phyloP scores from a whole-genome alignment of 2,113 vertebrate species.

The Hypanus sabinus region DNA sequence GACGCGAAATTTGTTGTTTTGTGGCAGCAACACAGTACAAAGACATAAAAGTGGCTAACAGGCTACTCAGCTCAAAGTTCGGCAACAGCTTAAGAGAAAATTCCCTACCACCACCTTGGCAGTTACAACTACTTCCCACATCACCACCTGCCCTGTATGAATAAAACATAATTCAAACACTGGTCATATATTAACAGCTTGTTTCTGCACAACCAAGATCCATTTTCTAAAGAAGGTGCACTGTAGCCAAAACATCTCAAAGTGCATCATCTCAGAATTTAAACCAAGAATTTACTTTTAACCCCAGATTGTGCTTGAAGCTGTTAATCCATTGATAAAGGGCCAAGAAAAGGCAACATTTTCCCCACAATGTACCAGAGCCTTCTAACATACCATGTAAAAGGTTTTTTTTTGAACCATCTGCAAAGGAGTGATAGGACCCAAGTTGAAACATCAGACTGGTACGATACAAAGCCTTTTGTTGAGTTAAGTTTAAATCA shows the following conservation, averaged over 20 bases:
- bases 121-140: background rate
- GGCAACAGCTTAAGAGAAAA: background rate
- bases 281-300: constrained; percentile 1
- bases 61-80: background rate
- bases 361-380: background rate
- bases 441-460: background rate
- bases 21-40: too few relatives aligned
- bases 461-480: background rate
- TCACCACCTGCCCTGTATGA: background rate
- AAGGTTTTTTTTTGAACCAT: constrained; percentile 1
- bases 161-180: background rate
- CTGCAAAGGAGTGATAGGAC: background rate
- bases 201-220: background rate
- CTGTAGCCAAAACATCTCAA: background rate
- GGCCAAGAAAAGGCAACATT: background rate
- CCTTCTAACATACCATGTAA: background rate
- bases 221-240: background rate
- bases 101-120: background rate
- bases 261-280: background rate
- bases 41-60: background rate
- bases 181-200: background rate
- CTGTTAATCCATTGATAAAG: background rate
- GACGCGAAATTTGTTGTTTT: too few relatives aligned
- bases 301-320: background rate
- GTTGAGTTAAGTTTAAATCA: constrained; percentile 5